Evolutionary conservation across 2,113 vertebrate species (phyloP).

Genomic region (Centropus unirufus): DNA sequence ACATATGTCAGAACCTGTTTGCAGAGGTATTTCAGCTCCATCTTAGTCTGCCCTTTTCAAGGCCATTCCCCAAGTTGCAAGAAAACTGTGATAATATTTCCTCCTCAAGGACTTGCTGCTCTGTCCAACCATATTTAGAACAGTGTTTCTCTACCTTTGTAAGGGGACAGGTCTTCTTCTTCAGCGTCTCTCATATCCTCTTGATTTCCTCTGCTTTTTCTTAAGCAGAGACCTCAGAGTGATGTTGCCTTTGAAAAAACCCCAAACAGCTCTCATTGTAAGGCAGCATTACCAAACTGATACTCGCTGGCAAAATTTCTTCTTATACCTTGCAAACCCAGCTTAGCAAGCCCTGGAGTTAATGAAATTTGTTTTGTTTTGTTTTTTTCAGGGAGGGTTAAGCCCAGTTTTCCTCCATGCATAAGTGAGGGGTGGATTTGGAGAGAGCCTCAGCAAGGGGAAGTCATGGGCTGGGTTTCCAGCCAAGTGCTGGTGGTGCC

Average conservation of each 20-base stretch:
- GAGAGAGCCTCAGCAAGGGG: not conserved
- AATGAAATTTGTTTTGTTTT: not conserved
- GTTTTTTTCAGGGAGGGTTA: not conserved
- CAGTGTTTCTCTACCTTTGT: not conserved
- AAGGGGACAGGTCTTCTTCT: not conserved
- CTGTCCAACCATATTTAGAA: not conserved
- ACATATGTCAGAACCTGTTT: not conserved
- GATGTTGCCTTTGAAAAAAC: not conserved
- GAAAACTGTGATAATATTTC: not conserved
- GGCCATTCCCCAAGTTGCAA: not conserved
- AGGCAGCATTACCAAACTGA: not conserved
- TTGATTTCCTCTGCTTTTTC: not conserved
- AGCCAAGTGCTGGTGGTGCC: rapidly evolving
- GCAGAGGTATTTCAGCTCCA: not conserved
- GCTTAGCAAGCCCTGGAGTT: not conserved
- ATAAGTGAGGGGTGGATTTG: not conserved
- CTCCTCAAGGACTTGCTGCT: not conserved
- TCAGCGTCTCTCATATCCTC: not conserved
- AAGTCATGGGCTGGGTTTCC: not conserved
- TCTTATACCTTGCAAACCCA: not conserved
- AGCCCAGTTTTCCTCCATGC: not conserved
- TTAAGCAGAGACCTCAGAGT: not conserved
- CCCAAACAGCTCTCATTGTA: not conserved
- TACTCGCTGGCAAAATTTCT: not conserved
- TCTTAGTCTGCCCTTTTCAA: not conserved